Base-by-base conservation (phyloP, 2,888 invertebrate species). In the Leptinotarsa rubiginosa region DNA sequence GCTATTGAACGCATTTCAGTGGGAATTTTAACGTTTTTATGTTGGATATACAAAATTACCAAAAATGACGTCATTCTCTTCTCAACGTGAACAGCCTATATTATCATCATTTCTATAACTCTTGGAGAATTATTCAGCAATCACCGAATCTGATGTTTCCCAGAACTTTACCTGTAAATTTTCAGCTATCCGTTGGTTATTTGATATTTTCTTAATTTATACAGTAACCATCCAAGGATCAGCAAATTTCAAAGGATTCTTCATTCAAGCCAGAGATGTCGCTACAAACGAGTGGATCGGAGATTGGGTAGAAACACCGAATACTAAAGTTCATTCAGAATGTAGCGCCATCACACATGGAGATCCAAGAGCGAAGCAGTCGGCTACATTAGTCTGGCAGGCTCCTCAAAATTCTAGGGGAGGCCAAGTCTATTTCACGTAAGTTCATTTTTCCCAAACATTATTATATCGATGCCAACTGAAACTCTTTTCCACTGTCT, bases 341-440 rank as follows among this genome's bases (percentile, higher is more conserved):
- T 95, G 95, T 85, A 91, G 94, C 65, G 92, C 94, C 68, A 91
- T 95, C 81, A 95, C 95, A 4, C 95, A 95, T 85, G 93, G 92
- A 0, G 94, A 95, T 86, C 93, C 94, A 10, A 90, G 91, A 72
- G 93, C 93, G 81, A 95, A 95, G 86, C 88, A 92, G 75, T 90
- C 92, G 70, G 94, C 94, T 0, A 93, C 92, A 25, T 88, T 95
- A 20, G 88, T 93, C 59, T 95, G 95, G 95, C 91, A 91, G 82
- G 94, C 95, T 1, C 95, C 95, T 0, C 87, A 89, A 3, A 89
- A 93, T 80, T 87, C 90, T 0, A 82, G 80, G 70, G 88, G 87
- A 13, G 95, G 95, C 79, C 90, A 90, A 80, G 95, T 95, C 65
- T 95, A 94, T 86, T 95, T 95, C 84, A 95, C 95, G 95, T 95